Percentiles rank a stretch among this genome's conserved stretches.
phyloP scores from a whole-genome alignment of 2,113 vertebrate species.

The Azemiops feae region DNA sequence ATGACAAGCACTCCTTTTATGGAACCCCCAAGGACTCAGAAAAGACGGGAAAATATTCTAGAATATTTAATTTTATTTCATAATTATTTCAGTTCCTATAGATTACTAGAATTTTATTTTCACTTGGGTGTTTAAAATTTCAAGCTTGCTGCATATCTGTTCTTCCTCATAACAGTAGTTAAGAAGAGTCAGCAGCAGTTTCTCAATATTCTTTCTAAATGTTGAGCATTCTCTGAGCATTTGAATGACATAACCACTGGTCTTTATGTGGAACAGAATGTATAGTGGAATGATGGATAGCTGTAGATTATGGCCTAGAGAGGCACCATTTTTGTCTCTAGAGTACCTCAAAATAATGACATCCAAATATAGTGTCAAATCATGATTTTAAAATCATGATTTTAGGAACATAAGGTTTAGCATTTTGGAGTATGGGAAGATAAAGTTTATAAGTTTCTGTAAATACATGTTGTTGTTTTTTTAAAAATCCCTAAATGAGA shows the following conservation, averaged over 20 bases:
- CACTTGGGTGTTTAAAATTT: background rate
- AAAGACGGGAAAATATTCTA: background rate
- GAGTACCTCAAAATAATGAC: background rate
- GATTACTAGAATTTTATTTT: conserved; percentile 31
- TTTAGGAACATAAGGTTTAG: background rate
- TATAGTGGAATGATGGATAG: background rate
- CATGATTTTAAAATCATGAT: background rate
- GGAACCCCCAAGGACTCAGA: conserved; percentile 5
- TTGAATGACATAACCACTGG: conserved; percentile 4
- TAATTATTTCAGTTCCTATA: conserved; percentile 9
- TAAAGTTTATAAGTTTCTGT: background rate
- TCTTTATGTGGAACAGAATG: conserved; percentile 25
- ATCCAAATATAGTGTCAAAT: background rate
- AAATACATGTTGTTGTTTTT: background rate
- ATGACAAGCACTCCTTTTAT: conserved; percentile 23
- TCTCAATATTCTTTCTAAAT: background rate
- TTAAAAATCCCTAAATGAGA: background rate
- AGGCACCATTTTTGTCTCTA: background rate
- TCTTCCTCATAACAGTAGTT: conserved; percentile 18
- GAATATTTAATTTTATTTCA: background rate
- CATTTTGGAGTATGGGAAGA: background rate
- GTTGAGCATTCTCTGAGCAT: conserved; percentile 6
- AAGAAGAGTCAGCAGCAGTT: background rate
- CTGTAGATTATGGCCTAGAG: background rate
- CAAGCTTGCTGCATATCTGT: conserved; percentile 13